Percentiles rank a stretch among this genome's conserved stretches.
phyloP scores from a whole-genome alignment of 2,797 vertebrate species.

The Parambassis ranga region DNA sequence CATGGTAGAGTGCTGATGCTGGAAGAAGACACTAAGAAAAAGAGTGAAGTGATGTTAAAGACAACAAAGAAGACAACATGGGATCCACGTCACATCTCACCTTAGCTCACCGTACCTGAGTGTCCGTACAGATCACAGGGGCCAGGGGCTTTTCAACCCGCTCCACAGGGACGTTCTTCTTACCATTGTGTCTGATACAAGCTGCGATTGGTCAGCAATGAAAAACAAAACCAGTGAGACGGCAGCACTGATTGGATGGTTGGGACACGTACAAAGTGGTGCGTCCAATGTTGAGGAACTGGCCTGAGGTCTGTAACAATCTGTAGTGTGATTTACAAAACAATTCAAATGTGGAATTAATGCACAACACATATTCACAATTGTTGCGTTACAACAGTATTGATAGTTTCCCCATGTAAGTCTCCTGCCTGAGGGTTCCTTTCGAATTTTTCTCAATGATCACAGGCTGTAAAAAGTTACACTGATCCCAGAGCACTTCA shows the following conservation, averaged over 20 bases:
- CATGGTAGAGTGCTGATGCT: constrained; percentile 14
- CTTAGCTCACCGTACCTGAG: background rate
- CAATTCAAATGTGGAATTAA: no score
- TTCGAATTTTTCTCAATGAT: background rate
- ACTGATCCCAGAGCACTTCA: constrained; percentile 7
- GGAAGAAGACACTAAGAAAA: background rate
- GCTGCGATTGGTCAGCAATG: constrained; percentile 14
- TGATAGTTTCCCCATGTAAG: background rate
- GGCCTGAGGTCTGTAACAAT: no score
- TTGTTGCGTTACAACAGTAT: background rate
- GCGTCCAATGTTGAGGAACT: background rate
- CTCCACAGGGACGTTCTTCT: constrained; percentile 3
- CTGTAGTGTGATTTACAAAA: no score
- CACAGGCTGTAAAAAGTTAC: background rate
- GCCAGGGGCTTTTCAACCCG: constrained; percentile 4
- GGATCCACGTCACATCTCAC: no score
- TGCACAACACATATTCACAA: no score
- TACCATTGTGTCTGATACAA: background rate
- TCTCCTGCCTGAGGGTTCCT: background rate
- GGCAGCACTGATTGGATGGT: constrained; percentile 23
- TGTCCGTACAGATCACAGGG: background rate
- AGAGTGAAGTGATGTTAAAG: background rate
- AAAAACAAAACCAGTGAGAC: background rate
- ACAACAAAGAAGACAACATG: no score
- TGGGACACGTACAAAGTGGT: background rate